Conservation (phyloP, 2,888 invertebrate genomes). For the Candidula unifasciata region DNA sequence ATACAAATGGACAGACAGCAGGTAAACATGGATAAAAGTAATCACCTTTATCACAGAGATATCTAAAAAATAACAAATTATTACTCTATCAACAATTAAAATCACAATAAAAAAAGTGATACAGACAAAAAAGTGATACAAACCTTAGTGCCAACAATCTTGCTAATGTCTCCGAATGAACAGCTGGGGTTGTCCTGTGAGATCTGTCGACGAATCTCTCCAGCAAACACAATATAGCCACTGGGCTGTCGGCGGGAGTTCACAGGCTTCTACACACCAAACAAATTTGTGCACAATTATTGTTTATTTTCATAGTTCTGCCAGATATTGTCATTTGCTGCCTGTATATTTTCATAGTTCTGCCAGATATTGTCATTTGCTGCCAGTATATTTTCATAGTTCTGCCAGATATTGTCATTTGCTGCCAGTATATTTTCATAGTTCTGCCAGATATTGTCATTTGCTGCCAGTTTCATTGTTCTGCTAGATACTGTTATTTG, state of each 20-base stretch:
- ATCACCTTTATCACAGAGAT: too few species aligned
- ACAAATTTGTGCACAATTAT: background rate
- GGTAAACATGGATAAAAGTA: too few species aligned
- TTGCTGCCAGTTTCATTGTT: background rate
- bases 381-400: background rate
- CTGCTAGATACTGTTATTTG: background rate
- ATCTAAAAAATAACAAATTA: too few species aligned
- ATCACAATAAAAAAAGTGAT: too few species aligned
- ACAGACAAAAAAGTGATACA: conserved; percentile 5
- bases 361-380: background rate
- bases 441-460: background rate
- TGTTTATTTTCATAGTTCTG: background rate
- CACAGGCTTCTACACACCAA: conserved; percentile 57
- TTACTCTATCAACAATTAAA: too few species aligned
- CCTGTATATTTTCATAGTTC: background rate
- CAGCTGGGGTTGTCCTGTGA: conserved; percentile 95
- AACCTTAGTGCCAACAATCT: conserved; percentile 86
- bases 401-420: background rate
- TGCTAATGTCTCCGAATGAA: conserved; percentile 91
- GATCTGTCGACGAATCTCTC: conserved; percentile 94
- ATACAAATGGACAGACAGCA: too few species aligned
- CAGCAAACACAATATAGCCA: conserved; percentile 98
- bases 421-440: background rate
- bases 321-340: background rate
- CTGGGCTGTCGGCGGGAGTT: conserved; percentile 80